Conservation (phyloP, 2,888 invertebrate genomes). For the Nebria brevicollis region DNA sequence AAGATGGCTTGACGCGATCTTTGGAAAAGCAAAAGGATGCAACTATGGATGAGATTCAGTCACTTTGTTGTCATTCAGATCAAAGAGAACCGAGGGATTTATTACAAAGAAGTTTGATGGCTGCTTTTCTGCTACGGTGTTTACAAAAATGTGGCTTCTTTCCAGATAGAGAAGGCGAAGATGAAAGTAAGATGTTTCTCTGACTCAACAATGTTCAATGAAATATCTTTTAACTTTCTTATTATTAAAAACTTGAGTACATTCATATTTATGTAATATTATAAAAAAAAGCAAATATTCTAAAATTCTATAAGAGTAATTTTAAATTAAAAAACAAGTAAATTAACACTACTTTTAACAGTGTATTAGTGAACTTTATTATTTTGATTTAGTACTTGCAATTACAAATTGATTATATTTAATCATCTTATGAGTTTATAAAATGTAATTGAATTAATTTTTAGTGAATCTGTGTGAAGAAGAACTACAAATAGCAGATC, state of each 20-base stretch:
- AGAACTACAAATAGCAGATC: constrained; percentile 71
- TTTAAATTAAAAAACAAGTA: too few species aligned
- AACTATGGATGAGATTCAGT: constrained; percentile 66
- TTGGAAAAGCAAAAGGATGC: constrained; percentile 64
- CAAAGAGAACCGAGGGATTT: constrained; percentile 74
- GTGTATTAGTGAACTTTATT: too few species aligned
- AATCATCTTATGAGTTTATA: not conserved
- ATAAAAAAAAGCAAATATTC: too few species aligned
- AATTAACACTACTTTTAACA: too few species aligned
- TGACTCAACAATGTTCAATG: too few species aligned
- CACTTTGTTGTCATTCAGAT: constrained; percentile 74
- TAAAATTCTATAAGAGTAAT: too few species aligned
- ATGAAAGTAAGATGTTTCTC: constrained; percentile 53
- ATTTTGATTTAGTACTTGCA: too few species aligned
- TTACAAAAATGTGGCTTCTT: constrained; percentile 77
- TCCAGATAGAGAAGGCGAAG: constrained; percentile 61
- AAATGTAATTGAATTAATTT: constrained; percentile 22
- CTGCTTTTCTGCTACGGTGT: constrained; percentile 77
- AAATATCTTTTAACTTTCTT: too few species aligned
- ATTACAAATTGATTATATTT: too few species aligned
- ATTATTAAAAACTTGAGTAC: too few species aligned
- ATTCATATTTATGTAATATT: too few species aligned
- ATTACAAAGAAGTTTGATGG: constrained; percentile 80
- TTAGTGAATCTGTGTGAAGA: constrained; percentile 62
- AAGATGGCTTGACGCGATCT: constrained; percentile 67